These are phyloP conservation scores for Melanotaenia boesemani DNA, from an alignment of 2,797 vertebrate genomes.

Conservation along the genomic window DNA sequence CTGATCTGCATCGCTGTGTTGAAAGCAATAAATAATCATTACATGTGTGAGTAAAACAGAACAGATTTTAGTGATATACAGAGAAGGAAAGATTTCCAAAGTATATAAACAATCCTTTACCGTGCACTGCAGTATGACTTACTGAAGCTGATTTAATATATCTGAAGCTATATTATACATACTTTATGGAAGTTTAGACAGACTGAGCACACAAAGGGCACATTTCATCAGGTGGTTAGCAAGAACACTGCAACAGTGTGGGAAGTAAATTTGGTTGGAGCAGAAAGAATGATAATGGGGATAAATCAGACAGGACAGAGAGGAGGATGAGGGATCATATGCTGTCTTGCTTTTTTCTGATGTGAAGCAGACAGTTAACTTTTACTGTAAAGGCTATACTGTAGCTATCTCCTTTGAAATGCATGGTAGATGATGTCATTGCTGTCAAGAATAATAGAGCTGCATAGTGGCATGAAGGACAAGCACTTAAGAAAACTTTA, in stretches of 20 bases:
- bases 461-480: neutral
- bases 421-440: neutral
- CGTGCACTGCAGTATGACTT: neutral
- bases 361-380: conserved; percentile 1
- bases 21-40: conserved; percentile 15
- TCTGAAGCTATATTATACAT: conserved; percentile 12
- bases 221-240: conserved; percentile 29
- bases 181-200: conserved; percentile 1
- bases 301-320: conserved; percentile 12
- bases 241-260: conserved; percentile 60
- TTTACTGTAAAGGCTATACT: conserved; percentile 4
- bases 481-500: neutral
- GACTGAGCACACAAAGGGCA: conserved; percentile 13
- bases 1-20: neutral
- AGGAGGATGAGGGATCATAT: conserved; percentile 23
- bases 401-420: neutral
- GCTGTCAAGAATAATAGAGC: neutral
- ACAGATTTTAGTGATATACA: neutral
- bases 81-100: neutral
- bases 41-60: neutral
- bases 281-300: conserved; percentile 6
- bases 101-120: neutral
- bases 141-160: neutral
- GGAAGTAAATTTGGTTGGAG: conserved; percentile 4
- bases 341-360: neutral